A percentile compares a stretch with the other conserved stretches of the same genome.
Conservation (phyloP, 2,888 invertebrate species). For the Drosophila atroscutellata region DNA sequence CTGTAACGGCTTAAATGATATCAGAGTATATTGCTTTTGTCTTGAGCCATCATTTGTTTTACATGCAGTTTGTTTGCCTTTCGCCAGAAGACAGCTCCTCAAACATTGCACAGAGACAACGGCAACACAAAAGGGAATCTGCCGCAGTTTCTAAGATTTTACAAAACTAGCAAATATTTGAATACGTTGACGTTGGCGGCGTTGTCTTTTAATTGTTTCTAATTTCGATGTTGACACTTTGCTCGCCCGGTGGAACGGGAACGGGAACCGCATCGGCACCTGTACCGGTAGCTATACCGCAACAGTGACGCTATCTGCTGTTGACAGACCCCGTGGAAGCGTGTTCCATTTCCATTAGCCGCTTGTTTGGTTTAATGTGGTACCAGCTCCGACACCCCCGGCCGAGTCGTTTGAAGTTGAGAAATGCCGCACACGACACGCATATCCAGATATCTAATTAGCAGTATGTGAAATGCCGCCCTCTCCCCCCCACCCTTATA, state of each 20-base stretch:
- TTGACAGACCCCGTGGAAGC: slow-evolving; percentile 60
- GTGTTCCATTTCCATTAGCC: slow-evolving; percentile 56
- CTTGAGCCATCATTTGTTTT: slow-evolving; percentile 8
- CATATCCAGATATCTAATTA: slow-evolving; percentile 63
- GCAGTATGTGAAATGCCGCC: slow-evolving; percentile 33
- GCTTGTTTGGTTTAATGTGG: slow-evolving; percentile 32
- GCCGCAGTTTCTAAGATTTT: slow-evolving; percentile 52
- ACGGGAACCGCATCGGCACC: slow-evolving; percentile 21
- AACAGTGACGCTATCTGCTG: slow-evolving; percentile 58
- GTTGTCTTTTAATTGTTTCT: slow-evolving; percentile 71
- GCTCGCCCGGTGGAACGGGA: neutral
- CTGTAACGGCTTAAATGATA: neutral
- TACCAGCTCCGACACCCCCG: slow-evolving; percentile 8
- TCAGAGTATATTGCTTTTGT: slow-evolving; percentile 23
- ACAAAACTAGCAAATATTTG: slow-evolving; percentile 64
- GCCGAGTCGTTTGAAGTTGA: slow-evolving; percentile 42
- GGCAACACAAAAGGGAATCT: slow-evolving; percentile 20
- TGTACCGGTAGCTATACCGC: slow-evolving; percentile 3
- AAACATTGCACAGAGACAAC: slow-evolving; percentile 27
- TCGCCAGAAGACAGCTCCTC: slow-evolving; percentile 11
- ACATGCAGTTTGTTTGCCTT: slow-evolving; percentile 21
- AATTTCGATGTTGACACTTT: slow-evolving; percentile 70
- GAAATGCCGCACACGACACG: slow-evolving; percentile 41
- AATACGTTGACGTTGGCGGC: slow-evolving; percentile 51
- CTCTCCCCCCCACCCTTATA: neutral